Base-by-base conservation (phyloP, 2,113 vertebrate genomes). In the Spea multiplicata region DNA sequence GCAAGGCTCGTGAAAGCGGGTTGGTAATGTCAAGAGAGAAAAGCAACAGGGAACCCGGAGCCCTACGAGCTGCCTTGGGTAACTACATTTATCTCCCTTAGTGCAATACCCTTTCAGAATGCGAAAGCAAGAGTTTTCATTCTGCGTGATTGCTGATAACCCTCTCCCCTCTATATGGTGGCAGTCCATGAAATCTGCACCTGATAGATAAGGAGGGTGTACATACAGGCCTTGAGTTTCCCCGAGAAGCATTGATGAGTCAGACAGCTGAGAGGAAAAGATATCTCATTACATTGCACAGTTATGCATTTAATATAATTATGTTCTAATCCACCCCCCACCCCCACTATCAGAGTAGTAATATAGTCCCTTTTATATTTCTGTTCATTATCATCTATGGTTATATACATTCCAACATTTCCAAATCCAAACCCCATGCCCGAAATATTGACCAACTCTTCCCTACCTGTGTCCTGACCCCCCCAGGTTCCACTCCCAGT, bases 1-100 rank as follows among this genome's bases (percentile, higher is more conserved):
- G 46, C 49, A 61, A 5, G n/a, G 44, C 17, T 44, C 68, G 45
- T 78, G 16, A 73, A 79, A 65, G 69, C 52, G 10, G 12, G 30
- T 74, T 80, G 44, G 50, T 73, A 80, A 73, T 53, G 71, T 80
- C 62, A 80, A 50, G 44, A 71, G 16, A 66, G 50, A 66, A 61
- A 44, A 16, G 68, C 71, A 80, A 50, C 61, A 74, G 78, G 64
- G 57, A 74, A 67, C n/a, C 68, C 64, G 71, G 71, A 80, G 74
- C 44, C 69, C 53, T 71, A 45, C 46, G 17, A 68, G 13, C 45
- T 30, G 66, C 50, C 14, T 44, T 61, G 46, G 62, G 50, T 66
- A 55, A 59, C 52, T 12, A 14, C 50, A 12, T 49, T 74, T 68
- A 73, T 80, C 71, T 73, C 44, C 44, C 49, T 71, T n/a, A 17